A percentile compares a stretch with the other conserved stretches of the same genome.
Evolutionary conservation across 2,888 invertebrate genomes (phyloP).

Genomic region (Crepidodera aurea): DNA sequence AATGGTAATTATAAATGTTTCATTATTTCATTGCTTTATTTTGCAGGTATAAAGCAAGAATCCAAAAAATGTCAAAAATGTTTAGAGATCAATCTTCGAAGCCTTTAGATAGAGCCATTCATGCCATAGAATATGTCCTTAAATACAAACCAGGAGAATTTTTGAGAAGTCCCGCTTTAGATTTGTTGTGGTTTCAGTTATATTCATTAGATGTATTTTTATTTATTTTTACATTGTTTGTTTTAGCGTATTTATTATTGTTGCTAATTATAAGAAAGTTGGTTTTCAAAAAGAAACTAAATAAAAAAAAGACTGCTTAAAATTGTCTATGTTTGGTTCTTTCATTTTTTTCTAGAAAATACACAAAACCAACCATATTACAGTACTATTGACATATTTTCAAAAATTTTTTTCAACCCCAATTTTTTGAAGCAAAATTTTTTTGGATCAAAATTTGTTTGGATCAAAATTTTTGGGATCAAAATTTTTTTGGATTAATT

Average conservation of each 20-base stretch:
- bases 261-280: background rate
- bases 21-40: no score
- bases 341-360: no score
- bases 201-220: background rate
- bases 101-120: conserved; percentile 9
- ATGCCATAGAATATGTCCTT: background rate
- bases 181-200: background rate
- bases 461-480: no score
- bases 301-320: background rate
- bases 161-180: background rate
- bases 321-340: no score
- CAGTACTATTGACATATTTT: no score
- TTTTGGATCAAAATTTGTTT: no score
- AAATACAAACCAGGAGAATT: conserved; percentile 3
- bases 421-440: no score
- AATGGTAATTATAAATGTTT: no score
- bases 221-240: background rate
- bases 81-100: conserved; percentile 13
- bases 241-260: background rate
- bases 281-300: background rate
- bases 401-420: no score
- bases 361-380: no score
- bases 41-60: conserved; percentile 5
- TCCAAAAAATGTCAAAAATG: conserved; percentile 5
- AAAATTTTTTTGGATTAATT: no score